A percentile compares a stretch with the other conserved stretches of the same genome.
phyloP scores from a whole-genome alignment of 1,140 invertebrate species.

The Drosophila arizonae region DNA sequence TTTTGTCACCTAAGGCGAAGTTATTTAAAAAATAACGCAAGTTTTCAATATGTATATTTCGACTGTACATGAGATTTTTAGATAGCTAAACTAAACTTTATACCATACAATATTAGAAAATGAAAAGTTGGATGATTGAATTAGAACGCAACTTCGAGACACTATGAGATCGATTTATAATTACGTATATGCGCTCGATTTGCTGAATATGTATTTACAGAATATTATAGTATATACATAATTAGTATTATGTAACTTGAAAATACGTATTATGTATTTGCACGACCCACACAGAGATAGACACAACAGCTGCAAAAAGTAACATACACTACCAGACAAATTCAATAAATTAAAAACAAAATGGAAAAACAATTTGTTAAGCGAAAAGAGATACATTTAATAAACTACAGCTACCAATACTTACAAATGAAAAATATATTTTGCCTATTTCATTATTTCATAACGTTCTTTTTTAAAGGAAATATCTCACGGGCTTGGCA shows the following conservation, averaged over 20 bases:
- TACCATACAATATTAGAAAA: slow-evolving; percentile 73
- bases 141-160: slow-evolving; percentile 45
- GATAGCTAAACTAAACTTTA: slow-evolving; percentile 74
- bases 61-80: slow-evolving; percentile 76
- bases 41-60: slow-evolving; percentile 60
- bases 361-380: slow-evolving; percentile 46
- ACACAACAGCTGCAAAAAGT: slow-evolving; percentile 52
- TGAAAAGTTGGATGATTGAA: slow-evolving; percentile 31
- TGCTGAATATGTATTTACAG: slow-evolving; percentile 62
- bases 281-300: slow-evolving; percentile 42
- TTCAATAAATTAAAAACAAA: slow-evolving; percentile 50
- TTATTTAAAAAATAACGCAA: slow-evolving; percentile 71
- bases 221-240: slow-evolving; percentile 52
- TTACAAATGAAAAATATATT: slow-evolving; percentile 7
- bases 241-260: slow-evolving; percentile 49
- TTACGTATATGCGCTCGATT: slow-evolving; percentile 63
- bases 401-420: slow-evolving; percentile 54
- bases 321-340: slow-evolving; percentile 63
- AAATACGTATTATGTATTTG: slow-evolving; percentile 60
- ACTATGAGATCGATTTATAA: slow-evolving; percentile 52
- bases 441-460: not conserved
- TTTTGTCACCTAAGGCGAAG: slow-evolving; percentile 50
- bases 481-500: not conserved
- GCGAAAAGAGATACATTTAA: slow-evolving; percentile 59
- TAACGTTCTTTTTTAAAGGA: not conserved